phyloP scores from a whole-genome alignment of 2,888 invertebrate species.

The Minunthozetes semirufus region DNA sequence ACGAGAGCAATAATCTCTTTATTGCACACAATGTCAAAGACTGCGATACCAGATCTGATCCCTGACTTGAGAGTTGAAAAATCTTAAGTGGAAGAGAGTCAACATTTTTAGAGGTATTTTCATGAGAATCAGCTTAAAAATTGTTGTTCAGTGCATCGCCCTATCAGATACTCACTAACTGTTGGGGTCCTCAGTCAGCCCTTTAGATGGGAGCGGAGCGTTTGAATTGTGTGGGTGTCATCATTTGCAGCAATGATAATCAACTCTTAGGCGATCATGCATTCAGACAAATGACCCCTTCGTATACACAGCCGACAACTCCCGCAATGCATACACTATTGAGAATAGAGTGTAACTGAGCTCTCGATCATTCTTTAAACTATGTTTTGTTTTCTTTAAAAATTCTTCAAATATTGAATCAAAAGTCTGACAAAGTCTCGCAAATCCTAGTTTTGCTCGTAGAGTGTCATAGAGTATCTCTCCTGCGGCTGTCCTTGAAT shows the following conservation, averaged over 20 bases:
- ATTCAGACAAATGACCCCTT: slow-evolving; percentile 29
- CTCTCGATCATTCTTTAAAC: slow-evolving; percentile 4
- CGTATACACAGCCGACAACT: background rate
- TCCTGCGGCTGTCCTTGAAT: background rate
- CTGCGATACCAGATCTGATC: slow-evolving; percentile 12
- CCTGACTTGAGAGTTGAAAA: slow-evolving; percentile 16
- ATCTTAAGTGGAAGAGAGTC: slow-evolving; percentile 9
- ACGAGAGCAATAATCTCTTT: slow-evolving; percentile 26
- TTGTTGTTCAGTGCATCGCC: slow-evolving; percentile 1
- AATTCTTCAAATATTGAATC: no score
- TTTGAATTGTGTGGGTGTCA: slow-evolving; percentile 19
- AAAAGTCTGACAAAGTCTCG: background rate
- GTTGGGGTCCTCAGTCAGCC: background rate
- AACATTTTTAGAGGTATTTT: slow-evolving; percentile 26
- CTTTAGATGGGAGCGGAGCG: background rate
- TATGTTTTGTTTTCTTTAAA: background rate
- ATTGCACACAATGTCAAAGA: slow-evolving; percentile 9
- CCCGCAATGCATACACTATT: slow-evolving; percentile 4
- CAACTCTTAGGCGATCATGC: background rate
- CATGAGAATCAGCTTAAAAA: slow-evolving; percentile 9
- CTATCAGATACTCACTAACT: slow-evolving; percentile 21
- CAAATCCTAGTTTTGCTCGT: no score
- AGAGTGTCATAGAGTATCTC: background rate
- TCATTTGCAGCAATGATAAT: slow-evolving; percentile 13
- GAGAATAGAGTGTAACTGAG: background rate